Evolutionary conservation across 2,113 vertebrate species (phyloP).

Genomic region (Circaetus gallicus): DNA sequence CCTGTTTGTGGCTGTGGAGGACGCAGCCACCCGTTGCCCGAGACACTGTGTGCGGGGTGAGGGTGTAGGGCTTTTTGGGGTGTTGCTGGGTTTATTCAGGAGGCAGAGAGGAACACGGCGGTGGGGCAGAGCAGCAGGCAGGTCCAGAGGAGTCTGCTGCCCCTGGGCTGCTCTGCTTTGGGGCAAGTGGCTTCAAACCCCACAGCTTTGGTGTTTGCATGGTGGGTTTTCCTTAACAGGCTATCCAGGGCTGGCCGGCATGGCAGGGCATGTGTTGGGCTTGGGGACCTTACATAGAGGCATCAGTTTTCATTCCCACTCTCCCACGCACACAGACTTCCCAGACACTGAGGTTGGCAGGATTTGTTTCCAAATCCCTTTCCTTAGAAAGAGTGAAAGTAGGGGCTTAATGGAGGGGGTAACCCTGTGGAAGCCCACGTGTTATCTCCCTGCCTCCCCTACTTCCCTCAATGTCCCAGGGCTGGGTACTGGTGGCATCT

Average conservation of each 20-base stretch:
- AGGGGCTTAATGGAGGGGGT: background rate
- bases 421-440: background rate
- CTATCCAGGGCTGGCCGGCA: background rate
- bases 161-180: background rate
- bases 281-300: background rate
- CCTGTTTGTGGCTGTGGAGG: background rate
- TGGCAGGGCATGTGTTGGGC: background rate
- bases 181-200: background rate
- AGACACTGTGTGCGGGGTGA: background rate
- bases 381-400: background rate
- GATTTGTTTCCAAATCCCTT: background rate
- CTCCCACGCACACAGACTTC: background rate
- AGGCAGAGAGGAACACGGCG: background rate
- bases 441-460: background rate
- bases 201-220: background rate
- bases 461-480: rapidly evolving
- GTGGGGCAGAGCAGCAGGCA: background rate
- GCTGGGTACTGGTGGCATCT: background rate
- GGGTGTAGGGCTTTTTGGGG: background rate
- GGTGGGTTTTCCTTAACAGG: background rate
- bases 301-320: background rate
- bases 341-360: background rate
- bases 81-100: background rate
- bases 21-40: background rate
- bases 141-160: background rate